A percentile compares a stretch with the other conserved stretches of the same genome.
phyloP scores from a whole-genome alignment of 2,797 vertebrate genomes.

The Rhynchotus rufescens region DNA sequence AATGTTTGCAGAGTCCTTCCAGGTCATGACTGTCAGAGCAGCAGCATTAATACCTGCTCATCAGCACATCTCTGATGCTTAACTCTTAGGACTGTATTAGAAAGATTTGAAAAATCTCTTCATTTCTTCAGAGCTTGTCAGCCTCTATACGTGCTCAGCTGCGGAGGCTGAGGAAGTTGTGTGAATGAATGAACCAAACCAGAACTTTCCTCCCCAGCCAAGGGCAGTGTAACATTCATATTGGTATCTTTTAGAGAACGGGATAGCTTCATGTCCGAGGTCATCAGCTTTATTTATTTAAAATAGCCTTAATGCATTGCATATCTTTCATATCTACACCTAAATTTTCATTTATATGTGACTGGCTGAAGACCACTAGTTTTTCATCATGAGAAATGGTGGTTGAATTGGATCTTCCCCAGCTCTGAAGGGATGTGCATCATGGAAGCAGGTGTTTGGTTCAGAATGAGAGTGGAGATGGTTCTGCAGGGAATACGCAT shows the following conservation, averaged over 20 bases:
- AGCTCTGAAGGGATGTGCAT: slow-evolving; percentile 28
- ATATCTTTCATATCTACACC: slow-evolving; percentile 63
- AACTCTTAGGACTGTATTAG: not conserved
- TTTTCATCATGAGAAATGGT: slow-evolving; percentile 70
- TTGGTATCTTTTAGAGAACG: slow-evolving; percentile 69
- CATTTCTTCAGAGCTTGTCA: not conserved
- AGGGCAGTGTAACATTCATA: slow-evolving; percentile 61
- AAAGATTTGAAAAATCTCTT: not conserved
- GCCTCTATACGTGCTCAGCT: not conserved
- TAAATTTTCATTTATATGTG: slow-evolving; percentile 74
- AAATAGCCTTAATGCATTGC: slow-evolving; percentile 38
- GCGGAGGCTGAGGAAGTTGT: not conserved
- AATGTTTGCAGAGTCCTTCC: not conserved
- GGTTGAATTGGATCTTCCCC: slow-evolving; percentile 52
- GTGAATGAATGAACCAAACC: not conserved
- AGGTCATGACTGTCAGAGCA: not conserved
- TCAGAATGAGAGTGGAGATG: slow-evolving; percentile 60
- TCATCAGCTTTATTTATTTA: slow-evolving; percentile 75
- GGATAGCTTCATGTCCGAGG: slow-evolving; percentile 41
- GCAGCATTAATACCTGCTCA: not conserved
- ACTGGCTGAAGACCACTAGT: slow-evolving; percentile 47
- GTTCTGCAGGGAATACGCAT: slow-evolving; percentile 72
- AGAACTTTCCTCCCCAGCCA: slow-evolving; percentile 47
- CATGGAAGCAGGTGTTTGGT: slow-evolving; percentile 73
- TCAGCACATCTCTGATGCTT: not conserved